Evolutionary conservation across 2,797 vertebrate genomes (phyloP).

Genomic region (Borostomias antarcticus): DNA sequence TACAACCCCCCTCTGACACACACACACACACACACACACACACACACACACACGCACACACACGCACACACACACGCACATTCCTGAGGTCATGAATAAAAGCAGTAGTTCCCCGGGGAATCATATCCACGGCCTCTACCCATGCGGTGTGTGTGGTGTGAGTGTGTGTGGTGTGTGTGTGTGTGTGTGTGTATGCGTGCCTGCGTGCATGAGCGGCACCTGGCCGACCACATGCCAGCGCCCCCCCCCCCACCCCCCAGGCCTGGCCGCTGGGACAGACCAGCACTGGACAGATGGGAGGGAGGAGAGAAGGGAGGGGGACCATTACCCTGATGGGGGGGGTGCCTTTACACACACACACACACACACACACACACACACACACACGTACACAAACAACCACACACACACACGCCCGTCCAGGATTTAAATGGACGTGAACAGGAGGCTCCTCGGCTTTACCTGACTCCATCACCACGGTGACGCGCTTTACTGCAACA

Average conservation of each 20-base stretch:
- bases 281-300: constrained; percentile 66
- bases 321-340: constrained; percentile 62
- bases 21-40: constrained; percentile 9
- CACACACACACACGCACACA: constrained; percentile 18
- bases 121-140: not conserved
- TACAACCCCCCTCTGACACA: constrained; percentile 12
- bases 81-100: constrained; percentile 25
- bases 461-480: constrained; percentile 51
- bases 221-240: constrained; percentile 20
- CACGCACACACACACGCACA: constrained; percentile 12
- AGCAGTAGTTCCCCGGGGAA: constrained; percentile 15
- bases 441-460: constrained; percentile 45
- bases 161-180: not conserved
- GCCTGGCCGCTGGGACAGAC: constrained; percentile 19
- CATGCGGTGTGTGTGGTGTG: constrained; percentile 9
- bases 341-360: constrained; percentile 1
- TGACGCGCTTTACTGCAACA: constrained; percentile 28
- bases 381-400: no score
- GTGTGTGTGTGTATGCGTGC: not conserved
- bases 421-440: constrained; percentile 36
- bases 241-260: not conserved
- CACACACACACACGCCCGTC: not conserved
- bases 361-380: no score
- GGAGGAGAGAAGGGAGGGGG: constrained; percentile 54
- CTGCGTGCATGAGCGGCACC: constrained; percentile 12